Percentiles rank a stretch among this genome's conserved stretches.
phyloP scores from a whole-genome alignment of 2,888 invertebrate genomes.

The Agonopterix subpropinquella region DNA sequence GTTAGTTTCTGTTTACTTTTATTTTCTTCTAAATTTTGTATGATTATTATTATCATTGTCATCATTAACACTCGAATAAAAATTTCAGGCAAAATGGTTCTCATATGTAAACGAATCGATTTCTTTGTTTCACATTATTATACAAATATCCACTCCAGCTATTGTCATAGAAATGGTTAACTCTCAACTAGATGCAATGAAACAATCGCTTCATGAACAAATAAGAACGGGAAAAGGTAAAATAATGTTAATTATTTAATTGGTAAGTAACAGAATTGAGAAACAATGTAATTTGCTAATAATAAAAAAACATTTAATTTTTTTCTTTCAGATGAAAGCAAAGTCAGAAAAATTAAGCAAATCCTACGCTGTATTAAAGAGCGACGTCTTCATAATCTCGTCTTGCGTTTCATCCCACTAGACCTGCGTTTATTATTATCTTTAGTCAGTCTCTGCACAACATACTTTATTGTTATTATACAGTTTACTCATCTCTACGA shows the following conservation, averaged over 20 bases:
- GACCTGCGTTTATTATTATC: background rate
- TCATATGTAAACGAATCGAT: background rate
- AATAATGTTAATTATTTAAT: too few relatives aligned
- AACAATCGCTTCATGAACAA: background rate
- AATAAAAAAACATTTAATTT: background rate
- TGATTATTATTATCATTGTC: too few relatives aligned
- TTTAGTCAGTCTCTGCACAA: background rate
- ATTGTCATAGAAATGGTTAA: background rate
- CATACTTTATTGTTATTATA: constrained; percentile 3
- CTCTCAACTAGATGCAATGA: background rate
- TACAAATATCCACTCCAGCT: background rate
- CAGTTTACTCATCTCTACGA: constrained; percentile 3
- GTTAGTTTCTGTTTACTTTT: too few relatives aligned
- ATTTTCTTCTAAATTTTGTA: too few relatives aligned
- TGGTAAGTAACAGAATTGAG: too few relatives aligned
- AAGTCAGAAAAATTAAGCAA: background rate
- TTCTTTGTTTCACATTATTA: background rate
- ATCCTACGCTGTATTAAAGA: background rate
- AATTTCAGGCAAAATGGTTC: background rate
- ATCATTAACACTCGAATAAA: too few relatives aligned
- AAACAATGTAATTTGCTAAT: too few relatives aligned
- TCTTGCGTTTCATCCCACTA: background rate
- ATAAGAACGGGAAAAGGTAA: background rate
- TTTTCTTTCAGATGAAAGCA: background rate
- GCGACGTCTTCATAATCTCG: background rate